phyloP scores from a whole-genome alignment of 2,888 invertebrate species.

The Dasypolia templi region DNA sequence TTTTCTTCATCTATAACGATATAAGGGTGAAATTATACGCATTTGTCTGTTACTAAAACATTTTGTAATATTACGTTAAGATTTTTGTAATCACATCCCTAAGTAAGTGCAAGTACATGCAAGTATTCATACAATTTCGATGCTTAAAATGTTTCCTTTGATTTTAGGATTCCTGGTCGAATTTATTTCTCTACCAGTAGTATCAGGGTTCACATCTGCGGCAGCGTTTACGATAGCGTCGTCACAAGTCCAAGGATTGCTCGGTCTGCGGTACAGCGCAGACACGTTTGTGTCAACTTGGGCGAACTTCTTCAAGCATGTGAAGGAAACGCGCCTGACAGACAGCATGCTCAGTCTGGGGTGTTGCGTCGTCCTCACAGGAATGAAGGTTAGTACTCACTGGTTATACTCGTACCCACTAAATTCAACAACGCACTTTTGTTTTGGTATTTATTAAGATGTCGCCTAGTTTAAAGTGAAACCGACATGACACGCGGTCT shows the following conservation, averaged over 20 bases:
- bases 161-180: slow-evolving; percentile 93
- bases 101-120: background rate
- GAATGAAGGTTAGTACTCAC: slow-evolving; percentile 90
- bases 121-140: no score
- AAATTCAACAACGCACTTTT: background rate
- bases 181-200: slow-evolving; percentile 94
- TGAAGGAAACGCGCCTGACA: slow-evolving; percentile 88
- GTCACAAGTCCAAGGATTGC: slow-evolving; percentile 93
- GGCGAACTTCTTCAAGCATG: slow-evolving; percentile 89
- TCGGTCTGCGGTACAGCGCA: slow-evolving; percentile 91
- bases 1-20: background rate
- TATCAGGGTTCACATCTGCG: slow-evolving; percentile 94
- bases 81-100: background rate
- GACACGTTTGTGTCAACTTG: slow-evolving; percentile 92
- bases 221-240: slow-evolving; percentile 94
- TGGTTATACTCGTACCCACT: background rate
- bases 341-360: slow-evolving; percentile 91
- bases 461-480: background rate
- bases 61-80: background rate
- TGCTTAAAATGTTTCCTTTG: background rate
- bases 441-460: background rate
- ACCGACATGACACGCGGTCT: background rate
- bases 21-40: background rate
- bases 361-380: slow-evolving; percentile 91
- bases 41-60: background rate